Percentiles rank a stretch among this genome's conserved stretches.
These are phyloP conservation scores for Seira ritae DNA, from an alignment of 2,888 invertebrate genomes.

Conservation along the genomic window DNA sequence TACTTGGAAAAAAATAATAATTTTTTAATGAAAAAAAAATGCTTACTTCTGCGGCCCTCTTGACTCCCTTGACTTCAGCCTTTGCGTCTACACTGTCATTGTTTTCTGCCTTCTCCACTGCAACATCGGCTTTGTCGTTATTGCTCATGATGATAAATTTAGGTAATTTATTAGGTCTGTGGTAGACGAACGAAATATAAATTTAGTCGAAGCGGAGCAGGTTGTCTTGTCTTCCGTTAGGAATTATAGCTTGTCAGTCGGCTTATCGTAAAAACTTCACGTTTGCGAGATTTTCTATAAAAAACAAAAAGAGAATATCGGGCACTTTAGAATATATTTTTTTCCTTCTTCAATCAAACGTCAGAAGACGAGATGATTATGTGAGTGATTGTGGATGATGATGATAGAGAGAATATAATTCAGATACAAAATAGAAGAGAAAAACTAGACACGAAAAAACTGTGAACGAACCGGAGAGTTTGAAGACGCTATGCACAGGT, in stretches of 20 bases:
- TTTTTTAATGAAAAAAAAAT: constrained; percentile 18
- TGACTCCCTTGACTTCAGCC: constrained; percentile 90
- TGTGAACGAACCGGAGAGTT: constrained; percentile 58
- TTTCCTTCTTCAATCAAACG: neutral
- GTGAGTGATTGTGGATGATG: neutral
- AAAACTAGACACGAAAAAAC: neutral
- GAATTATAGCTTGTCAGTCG: constrained; percentile 14
- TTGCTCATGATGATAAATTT: constrained; percentile 81
- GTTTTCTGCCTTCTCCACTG: constrained; percentile 86
- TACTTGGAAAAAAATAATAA: neutral
- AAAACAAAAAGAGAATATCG: constrained; percentile 52
- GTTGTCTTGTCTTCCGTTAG: neutral
- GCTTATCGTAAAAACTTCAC: constrained; percentile 18
- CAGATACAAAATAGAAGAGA: neutral
- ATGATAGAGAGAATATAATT: neutral
- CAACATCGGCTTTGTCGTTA: constrained; percentile 87
- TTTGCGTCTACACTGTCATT: constrained; percentile 86
- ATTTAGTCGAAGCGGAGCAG: neutral
- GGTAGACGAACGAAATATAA: constrained; percentile 5
- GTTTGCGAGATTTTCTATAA: constrained; percentile 32
- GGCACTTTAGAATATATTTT: constrained; percentile 45
- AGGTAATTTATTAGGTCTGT: constrained; percentile 35
- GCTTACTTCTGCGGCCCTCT: constrained; percentile 88
- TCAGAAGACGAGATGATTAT: neutral
- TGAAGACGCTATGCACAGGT: constrained; percentile 64